These are phyloP conservation scores for Neuroscelio doddi DNA, from an alignment of 2,888 invertebrate genomes.

Conservation along the genomic window DNA sequence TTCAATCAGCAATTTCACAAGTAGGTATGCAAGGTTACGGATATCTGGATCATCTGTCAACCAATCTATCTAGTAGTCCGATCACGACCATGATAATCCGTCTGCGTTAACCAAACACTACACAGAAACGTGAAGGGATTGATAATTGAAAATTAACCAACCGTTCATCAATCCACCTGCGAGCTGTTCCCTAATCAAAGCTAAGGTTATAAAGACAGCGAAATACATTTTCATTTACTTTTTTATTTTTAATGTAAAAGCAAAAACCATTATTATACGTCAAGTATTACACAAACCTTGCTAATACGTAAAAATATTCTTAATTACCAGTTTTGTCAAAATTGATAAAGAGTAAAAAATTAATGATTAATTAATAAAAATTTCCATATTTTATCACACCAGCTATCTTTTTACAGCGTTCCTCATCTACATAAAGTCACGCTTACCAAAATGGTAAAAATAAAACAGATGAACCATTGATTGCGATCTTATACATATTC, in stretches of 20 bases:
- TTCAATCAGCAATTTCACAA: too few relatives aligned
- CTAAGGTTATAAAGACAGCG: constrained; percentile 4
- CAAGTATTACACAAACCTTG: too few relatives aligned
- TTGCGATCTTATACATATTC: constrained; percentile 42
- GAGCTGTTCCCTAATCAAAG: constrained; percentile 25
- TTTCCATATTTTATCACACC: constrained; percentile 9
- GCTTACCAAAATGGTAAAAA: constrained; percentile 34
- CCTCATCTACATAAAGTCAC: constrained; percentile 39
- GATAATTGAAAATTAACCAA: constrained; percentile 42
- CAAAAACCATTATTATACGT: too few relatives aligned
- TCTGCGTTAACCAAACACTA: constrained; percentile 30
- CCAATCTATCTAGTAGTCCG: constrained; percentile 32
- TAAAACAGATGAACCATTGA: constrained; percentile 43
- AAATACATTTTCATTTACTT: neutral
- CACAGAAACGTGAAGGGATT: constrained; percentile 27
- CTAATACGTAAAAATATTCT: too few relatives aligned
- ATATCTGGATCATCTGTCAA: constrained; percentile 31
- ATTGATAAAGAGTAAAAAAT: too few relatives aligned
- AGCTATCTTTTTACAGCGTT: constrained; percentile 23
- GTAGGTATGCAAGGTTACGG: neutral
- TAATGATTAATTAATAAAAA: constrained; percentile 17
- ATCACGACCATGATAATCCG: constrained; percentile 36
- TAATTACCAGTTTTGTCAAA: too few relatives aligned
- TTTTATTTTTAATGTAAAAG: too few relatives aligned
- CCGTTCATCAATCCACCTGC: constrained; percentile 23